Conservation (phyloP, 2,113 vertebrate species). For the Gopherus evgoodei region DNA sequence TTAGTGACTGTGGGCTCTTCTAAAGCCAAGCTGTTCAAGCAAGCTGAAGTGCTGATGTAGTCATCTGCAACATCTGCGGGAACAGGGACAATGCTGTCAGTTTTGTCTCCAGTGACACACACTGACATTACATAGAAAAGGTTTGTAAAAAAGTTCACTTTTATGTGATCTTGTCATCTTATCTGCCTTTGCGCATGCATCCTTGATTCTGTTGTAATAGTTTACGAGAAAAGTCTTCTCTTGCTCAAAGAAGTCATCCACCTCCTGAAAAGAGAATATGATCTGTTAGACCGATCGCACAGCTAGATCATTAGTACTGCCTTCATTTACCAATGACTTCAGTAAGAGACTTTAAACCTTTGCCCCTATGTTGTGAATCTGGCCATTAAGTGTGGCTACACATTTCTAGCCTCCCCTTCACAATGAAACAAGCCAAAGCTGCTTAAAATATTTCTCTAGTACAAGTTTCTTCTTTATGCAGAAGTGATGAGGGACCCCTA, state of each 20-base stretch:
- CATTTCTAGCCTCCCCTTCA: background rate
- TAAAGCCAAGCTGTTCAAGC: constrained; percentile 85
- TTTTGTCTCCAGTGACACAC: background rate
- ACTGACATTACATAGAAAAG: constrained; percentile 11
- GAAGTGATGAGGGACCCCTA: background rate
- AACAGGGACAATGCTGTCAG: constrained; percentile 62
- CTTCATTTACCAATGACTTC: background rate
- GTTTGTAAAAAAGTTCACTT: constrained; percentile 80
- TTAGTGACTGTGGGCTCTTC: constrained; percentile 90
- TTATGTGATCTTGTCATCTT: constrained; percentile 97
- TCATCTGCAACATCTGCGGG: constrained; percentile 93
- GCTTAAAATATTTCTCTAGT: background rate
- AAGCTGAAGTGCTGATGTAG: constrained; percentile 92
- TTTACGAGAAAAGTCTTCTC: constrained; percentile 96
- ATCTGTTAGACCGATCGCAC: background rate
- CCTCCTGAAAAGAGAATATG: constrained; percentile 83
- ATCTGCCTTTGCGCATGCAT: constrained; percentile 94
- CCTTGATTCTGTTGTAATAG: constrained; percentile 95
- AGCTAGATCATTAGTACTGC: background rate
- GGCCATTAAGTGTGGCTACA: background rate
- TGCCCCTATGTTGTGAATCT: background rate
- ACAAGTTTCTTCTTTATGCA: background rate
- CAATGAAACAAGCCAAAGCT: background rate
- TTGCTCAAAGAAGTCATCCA: constrained; percentile 98
- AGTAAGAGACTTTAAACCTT: background rate